phyloP scores from a whole-genome alignment of 2,797 vertebrate genomes.

The Salmo trutta region DNA sequence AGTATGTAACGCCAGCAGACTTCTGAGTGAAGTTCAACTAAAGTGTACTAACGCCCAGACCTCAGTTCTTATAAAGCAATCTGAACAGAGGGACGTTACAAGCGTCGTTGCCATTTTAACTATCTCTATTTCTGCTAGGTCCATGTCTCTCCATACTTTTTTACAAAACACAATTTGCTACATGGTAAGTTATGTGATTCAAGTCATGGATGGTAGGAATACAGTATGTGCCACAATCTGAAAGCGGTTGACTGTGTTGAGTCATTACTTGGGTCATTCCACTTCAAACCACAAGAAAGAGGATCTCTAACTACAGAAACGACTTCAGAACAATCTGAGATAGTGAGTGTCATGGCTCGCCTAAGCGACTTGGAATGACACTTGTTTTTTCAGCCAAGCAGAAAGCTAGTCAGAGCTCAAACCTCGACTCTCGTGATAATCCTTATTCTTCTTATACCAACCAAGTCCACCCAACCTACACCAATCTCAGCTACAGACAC shows the following conservation, averaged over 20 bases:
- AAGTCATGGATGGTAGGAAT: too few species aligned
- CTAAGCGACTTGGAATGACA: too few species aligned
- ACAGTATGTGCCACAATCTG: background rate
- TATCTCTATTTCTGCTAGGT: background rate
- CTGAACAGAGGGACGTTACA: too few species aligned
- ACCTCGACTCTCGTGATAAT: conserved; percentile 27
- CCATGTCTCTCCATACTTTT: background rate
- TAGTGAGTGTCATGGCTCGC: too few species aligned
- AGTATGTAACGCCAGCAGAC: too few species aligned
- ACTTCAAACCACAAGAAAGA: too few species aligned
- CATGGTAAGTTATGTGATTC: background rate
- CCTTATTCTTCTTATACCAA: conserved; percentile 20
- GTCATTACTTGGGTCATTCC: background rate
- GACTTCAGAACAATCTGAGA: too few species aligned
- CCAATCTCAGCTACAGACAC: background rate
- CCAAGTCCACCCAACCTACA: conserved; percentile 3
- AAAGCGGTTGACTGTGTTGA: background rate
- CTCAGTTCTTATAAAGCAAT: too few species aligned
- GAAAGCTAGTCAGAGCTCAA: conserved; percentile 14
- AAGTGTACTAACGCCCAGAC: too few species aligned
- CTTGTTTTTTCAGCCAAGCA: background rate
- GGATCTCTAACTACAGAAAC: too few species aligned
- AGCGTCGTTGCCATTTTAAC: background rate
- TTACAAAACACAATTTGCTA: background rate
- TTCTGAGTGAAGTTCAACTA: too few species aligned